Evolutionary conservation across 2,888 invertebrate genomes (phyloP).

Genomic region (Lithophane ornitopus): DNA sequence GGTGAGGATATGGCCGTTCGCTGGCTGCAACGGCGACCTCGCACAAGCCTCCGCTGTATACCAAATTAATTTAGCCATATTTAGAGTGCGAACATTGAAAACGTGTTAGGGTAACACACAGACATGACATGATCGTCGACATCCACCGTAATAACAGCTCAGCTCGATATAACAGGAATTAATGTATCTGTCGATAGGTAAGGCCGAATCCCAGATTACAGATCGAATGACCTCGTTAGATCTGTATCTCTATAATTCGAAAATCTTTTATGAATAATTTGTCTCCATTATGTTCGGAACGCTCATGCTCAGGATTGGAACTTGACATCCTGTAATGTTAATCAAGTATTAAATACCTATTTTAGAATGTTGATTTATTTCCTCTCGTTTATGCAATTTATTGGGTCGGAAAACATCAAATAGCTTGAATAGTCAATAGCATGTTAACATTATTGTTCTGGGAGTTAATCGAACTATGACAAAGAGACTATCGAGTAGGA

Average conservation of each 20-base stretch:
- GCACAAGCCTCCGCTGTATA: conserved; percentile 68
- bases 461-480: conserved; percentile 35
- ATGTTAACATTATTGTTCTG: conserved; percentile 49
- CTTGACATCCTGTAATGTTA: conserved; percentile 67
- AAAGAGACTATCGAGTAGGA: conserved; percentile 15
- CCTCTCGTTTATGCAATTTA: conserved; percentile 48
- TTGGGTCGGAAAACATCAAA: conserved; percentile 59
- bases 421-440: conserved; percentile 26
- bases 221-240: conserved; percentile 75
- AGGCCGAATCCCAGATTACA: conserved; percentile 77
- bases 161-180: conserved; percentile 67
- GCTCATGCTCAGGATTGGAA: conserved; percentile 58
- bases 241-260: conserved; percentile 74
- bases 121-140: conserved; percentile 56
- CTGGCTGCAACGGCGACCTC: conserved; percentile 73
- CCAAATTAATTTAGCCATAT: conserved; percentile 80
- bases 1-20: conserved; percentile 68
- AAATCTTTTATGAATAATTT: conserved; percentile 77
- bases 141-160: conserved; percentile 47
- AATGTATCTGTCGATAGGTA: conserved; percentile 72
- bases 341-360: conserved; percentile 62
- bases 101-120: conserved; percentile 70
- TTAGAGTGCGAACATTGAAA: conserved; percentile 76
- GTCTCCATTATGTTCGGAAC: conserved; percentile 72
- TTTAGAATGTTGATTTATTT: conserved; percentile 64